phyloP scores from a whole-genome alignment of 2,888 invertebrate species.

The Drosophila fungiperda region DNA sequence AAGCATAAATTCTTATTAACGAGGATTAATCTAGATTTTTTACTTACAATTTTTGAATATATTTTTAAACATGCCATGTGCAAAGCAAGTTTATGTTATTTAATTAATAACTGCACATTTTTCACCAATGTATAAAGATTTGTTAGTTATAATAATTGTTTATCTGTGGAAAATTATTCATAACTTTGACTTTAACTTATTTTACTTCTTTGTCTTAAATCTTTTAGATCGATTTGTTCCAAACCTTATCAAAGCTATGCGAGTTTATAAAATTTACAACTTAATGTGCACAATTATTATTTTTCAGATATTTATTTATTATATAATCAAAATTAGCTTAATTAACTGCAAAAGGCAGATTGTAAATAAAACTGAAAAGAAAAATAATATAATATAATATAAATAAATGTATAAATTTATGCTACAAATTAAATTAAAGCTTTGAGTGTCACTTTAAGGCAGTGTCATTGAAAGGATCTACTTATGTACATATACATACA shows the following conservation, averaged over 20 bases:
- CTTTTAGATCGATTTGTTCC: background rate
- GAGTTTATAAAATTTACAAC: background rate
- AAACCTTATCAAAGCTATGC: background rate
- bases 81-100: no score
- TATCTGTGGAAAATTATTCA: no score
- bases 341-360: background rate
- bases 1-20: background rate
- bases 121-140: no score
- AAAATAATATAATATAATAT: background rate
- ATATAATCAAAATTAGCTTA: background rate
- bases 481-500: background rate
- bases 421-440: background rate
- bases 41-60: no score
- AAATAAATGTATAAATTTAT: background rate
- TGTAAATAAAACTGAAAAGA: background rate
- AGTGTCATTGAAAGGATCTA: conserved; percentile 29
- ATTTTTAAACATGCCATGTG: no score
- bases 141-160: no score
- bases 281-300: background rate
- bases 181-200: no score
- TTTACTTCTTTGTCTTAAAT: background rate
- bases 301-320: background rate
- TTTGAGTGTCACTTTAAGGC: conserved; percentile 5
- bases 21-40: no score
- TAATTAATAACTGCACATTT: no score